These are phyloP conservation scores for Drosophila dunni DNA, from an alignment of 1,140 invertebrate species.

Conservation along the genomic window DNA sequence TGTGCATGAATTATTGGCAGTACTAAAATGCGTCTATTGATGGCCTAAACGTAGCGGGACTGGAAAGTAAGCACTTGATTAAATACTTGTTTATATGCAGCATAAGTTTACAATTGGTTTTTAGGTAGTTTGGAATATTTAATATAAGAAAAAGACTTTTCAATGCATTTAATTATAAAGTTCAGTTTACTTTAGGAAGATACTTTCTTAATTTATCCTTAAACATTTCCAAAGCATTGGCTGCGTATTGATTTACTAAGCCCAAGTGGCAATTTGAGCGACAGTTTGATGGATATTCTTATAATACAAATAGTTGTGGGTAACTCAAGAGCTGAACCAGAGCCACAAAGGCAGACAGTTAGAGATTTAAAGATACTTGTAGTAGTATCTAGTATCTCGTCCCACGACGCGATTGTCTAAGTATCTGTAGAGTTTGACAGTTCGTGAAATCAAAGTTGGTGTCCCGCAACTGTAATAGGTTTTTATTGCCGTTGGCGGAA, in stretches of 20 bases:
- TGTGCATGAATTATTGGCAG: background rate
- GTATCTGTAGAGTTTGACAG: conserved; percentile 61
- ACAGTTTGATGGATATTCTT: conserved; percentile 6
- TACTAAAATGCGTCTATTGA: background rate
- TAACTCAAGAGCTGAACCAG: background rate
- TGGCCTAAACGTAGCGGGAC: background rate
- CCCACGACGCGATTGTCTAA: conserved; percentile 19
- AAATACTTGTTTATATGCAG: no score
- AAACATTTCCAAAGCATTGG: no score
- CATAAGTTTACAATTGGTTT: no score
- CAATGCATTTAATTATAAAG: background rate
- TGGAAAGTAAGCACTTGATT: no score
- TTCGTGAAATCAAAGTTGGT: conserved; percentile 78
- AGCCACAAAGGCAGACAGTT: conserved; percentile 7
- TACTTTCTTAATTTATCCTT: no score
- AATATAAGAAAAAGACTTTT: background rate
- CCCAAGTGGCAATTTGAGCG: background rate
- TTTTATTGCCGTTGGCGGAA: conserved; percentile 63
- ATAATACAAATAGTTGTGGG: conserved; percentile 8
- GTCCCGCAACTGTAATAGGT: conserved; percentile 66
- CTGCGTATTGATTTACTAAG: background rate
- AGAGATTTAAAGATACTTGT: conserved; percentile 30
- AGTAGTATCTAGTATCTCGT: conserved; percentile 14
- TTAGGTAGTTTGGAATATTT: no score
- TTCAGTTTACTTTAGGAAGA: no score